Percentiles rank a stretch among this genome's conserved stretches.
Conservation (phyloP, 2,888 invertebrate genomes). For the Digitonthophagus gazella region DNA sequence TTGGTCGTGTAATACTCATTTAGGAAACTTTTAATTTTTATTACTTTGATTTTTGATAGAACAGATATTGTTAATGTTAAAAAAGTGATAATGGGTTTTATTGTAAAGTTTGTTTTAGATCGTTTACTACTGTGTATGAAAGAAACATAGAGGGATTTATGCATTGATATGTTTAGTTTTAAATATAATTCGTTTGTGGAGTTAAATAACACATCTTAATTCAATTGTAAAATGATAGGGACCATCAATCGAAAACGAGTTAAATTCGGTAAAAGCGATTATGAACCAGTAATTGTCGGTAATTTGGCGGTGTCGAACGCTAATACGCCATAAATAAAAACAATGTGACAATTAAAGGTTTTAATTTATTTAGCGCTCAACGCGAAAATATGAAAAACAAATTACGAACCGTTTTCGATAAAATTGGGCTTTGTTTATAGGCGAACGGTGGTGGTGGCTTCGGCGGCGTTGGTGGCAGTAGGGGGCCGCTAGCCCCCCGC, state of each 20-base stretch:
- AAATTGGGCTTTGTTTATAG: conserved; percentile 26
- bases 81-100: too few species aligned
- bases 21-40: too few species aligned
- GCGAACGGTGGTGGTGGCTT: neutral
- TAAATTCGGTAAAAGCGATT: conserved; percentile 10
- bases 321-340: conserved; percentile 21
- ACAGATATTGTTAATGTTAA: too few species aligned
- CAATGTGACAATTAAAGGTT: conserved; percentile 25
- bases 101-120: too few species aligned
- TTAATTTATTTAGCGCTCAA: conserved; percentile 25
- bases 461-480: neutral
- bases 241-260: conserved; percentile 2
- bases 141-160: too few species aligned
- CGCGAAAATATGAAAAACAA: conserved; percentile 28
- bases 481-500: conserved; percentile 22
- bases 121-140: too few species aligned
- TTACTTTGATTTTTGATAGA: too few species aligned
- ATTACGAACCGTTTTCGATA: conserved; percentile 22
- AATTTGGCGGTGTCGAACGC: conserved; percentile 10
- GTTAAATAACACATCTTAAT: neutral
- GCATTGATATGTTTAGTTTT: too few species aligned
- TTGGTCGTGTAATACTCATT: too few species aligned
- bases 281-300: conserved; percentile 8
- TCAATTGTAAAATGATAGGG: neutral
- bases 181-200: too few species aligned